A percentile compares a stretch with the other conserved stretches of the same genome.
phyloP scores from a whole-genome alignment of 1,140 invertebrate genomes.

The Lerema accius region DNA sequence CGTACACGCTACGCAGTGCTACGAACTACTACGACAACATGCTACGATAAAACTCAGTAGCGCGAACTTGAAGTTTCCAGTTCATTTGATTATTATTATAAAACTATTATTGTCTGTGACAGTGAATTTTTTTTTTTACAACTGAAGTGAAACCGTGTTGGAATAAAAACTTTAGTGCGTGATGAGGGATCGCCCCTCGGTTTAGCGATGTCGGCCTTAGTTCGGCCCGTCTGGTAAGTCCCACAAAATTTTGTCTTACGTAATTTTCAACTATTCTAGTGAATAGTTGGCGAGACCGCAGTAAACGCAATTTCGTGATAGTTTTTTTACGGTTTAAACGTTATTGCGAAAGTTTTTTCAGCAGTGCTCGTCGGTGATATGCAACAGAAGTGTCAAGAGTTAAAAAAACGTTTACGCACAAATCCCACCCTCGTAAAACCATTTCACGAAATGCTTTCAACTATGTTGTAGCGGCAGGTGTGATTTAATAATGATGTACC shows the following conservation, averaged over 20 bases:
- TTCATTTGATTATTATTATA: too few relatives aligned
- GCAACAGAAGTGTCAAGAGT: constrained; percentile 68
- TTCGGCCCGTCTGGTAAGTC: constrained; percentile 82
- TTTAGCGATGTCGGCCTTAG: constrained; percentile 79
- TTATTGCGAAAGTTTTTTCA: constrained; percentile 70
- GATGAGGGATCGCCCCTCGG: constrained; percentile 64
- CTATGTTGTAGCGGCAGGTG: constrained; percentile 35
- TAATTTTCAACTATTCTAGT: constrained; percentile 25
- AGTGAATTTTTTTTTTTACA: constrained; percentile 35
- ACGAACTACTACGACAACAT: constrained; percentile 38
- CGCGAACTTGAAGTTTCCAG: too few relatives aligned
- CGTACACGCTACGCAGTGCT: constrained; percentile 55
- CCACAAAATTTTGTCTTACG: constrained; percentile 34
- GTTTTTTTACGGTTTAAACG: constrained; percentile 43
- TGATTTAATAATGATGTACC: constrained; percentile 35
- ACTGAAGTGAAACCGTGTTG: constrained; percentile 58
- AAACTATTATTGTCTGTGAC: too few relatives aligned
- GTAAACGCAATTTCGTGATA: constrained; percentile 33
- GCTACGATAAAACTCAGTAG: constrained; percentile 42
- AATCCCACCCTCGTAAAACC: constrained; percentile 82
- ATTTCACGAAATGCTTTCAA: constrained; percentile 82
- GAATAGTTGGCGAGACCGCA: constrained; percentile 31
- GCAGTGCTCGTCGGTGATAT: constrained; percentile 65
- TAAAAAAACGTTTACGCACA: constrained; percentile 74
- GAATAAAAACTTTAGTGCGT: constrained; percentile 66